A percentile compares a stretch with the other conserved stretches of the same genome.
These are phyloP conservation scores for Spodoptera frugiperda DNA, from an alignment of 1,140 invertebrate genomes.

Conservation along the genomic window DNA sequence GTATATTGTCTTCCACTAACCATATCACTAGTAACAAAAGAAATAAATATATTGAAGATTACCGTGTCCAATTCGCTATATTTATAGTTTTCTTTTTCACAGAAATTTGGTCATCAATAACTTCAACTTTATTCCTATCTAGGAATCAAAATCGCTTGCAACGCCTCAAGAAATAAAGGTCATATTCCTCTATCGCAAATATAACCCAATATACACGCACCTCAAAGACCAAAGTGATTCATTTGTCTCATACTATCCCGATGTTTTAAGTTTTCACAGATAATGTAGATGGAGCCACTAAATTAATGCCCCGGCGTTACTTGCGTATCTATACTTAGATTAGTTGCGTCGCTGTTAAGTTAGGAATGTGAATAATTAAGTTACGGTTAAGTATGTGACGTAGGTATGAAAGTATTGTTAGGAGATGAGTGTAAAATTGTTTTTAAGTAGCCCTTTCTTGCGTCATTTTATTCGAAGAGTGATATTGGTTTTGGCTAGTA, in stretches of 20 bases:
- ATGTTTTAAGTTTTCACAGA: constrained; percentile 77
- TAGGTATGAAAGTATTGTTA: neutral
- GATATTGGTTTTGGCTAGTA: no score
- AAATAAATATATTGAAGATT: no score
- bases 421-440: neutral
- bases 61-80: no score
- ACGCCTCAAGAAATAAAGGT: no score
- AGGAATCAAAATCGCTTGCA: no score
- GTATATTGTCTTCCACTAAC: no score
- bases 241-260: constrained; percentile 75
- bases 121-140: no score
- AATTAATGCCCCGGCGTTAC: constrained; percentile 70
- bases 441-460: no score
- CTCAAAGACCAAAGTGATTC: constrained; percentile 76
- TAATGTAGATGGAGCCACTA: constrained; percentile 59
- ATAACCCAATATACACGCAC: constrained; percentile 44
- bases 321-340: constrained; percentile 57
- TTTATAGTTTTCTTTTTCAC: no score
- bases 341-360: constrained; percentile 61
- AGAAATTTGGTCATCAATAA: no score
- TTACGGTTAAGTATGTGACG: neutral
- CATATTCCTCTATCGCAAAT: neutral
- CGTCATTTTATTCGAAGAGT: no score
- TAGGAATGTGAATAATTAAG: constrained; percentile 53
- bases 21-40: no score